phyloP scores from a whole-genome alignment of 2,113 vertebrate genomes.

The Bambusicola thoracicus region DNA sequence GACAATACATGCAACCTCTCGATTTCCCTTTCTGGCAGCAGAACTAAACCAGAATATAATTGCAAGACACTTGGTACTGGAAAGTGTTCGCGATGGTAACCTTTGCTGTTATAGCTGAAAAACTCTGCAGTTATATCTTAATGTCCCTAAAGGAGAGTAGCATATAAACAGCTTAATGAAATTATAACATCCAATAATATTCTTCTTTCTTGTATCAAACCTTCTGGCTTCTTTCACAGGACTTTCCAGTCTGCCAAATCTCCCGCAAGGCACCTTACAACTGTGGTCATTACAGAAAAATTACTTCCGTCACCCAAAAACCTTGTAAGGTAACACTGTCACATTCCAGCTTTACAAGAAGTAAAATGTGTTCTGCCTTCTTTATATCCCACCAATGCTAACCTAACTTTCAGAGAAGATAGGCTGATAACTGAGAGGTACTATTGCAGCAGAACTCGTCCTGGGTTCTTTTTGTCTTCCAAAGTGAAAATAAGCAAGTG shows the following conservation, averaged over 20 bases:
- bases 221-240: not conserved
- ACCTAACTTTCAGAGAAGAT: not conserved
- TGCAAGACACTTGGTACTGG: not conserved
- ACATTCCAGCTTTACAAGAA: not conserved
- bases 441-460: not conserved
- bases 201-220: not conserved
- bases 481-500: not conserved
- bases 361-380: not conserved
- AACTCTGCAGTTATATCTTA: not conserved
- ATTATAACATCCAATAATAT: not conserved
- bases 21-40: slow-evolving; percentile 57
- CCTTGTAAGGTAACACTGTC: not conserved
- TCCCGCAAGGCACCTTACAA: not conserved
- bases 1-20: not conserved
- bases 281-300: not conserved
- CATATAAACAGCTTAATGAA: not conserved
- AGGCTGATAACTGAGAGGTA: not conserved
- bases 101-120: not conserved
- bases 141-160: not conserved
- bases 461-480: not conserved
- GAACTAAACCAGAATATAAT: slow-evolving; percentile 26
- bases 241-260: not conserved
- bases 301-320: not conserved
- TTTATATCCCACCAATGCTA: not conserved
- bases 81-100: not conserved